phyloP scores from a whole-genome alignment of 2,888 invertebrate genomes.

The Sinhomidia bicolor region DNA sequence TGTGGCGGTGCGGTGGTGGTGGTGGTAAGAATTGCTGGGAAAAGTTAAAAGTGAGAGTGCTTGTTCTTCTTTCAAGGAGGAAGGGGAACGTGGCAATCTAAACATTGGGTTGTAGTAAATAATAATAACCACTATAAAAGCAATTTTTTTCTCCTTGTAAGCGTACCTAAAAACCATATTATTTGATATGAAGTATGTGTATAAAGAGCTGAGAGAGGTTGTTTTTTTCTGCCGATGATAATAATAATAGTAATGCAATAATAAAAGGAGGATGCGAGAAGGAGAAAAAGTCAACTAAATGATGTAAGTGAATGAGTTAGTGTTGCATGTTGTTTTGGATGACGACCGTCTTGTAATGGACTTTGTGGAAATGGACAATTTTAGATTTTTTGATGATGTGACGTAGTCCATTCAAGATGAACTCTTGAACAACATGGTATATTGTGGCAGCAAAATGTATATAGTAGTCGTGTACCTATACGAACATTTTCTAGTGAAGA shows the following conservation, averaged over 20 bases:
- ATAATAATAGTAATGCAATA: slow-evolving; percentile 52
- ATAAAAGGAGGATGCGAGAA: slow-evolving; percentile 39
- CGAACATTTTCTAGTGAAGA: background rate
- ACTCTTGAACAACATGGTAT: background rate
- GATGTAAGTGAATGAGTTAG: slow-evolving; percentile 52
- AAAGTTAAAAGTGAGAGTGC: slow-evolving; percentile 46
- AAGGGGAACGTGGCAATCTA: slow-evolving; percentile 41
- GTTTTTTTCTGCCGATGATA: slow-evolving; percentile 32
- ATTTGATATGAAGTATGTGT: background rate
- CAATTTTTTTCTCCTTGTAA: slow-evolving; percentile 47
- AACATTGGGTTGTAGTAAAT: slow-evolving; percentile 37
- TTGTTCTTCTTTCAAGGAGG: background rate
- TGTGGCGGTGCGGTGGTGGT: too few relatives aligned
- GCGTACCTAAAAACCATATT: background rate
- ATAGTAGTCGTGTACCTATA: background rate
- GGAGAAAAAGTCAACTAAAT: slow-evolving; percentile 29
- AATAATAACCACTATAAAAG: slow-evolving; percentile 62
- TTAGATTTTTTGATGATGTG: slow-evolving; percentile 49
- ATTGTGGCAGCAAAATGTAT: background rate
- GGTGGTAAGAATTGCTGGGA: slow-evolving; percentile 4
- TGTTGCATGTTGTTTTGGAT: slow-evolving; percentile 41
- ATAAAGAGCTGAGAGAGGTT: background rate
- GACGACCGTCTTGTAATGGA: slow-evolving; percentile 25
- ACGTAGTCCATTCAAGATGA: slow-evolving; percentile 37
- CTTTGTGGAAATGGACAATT: slow-evolving; percentile 31